Base-by-base conservation (phyloP, 2,888 invertebrate species). In the Polymixis lichenea region DNA sequence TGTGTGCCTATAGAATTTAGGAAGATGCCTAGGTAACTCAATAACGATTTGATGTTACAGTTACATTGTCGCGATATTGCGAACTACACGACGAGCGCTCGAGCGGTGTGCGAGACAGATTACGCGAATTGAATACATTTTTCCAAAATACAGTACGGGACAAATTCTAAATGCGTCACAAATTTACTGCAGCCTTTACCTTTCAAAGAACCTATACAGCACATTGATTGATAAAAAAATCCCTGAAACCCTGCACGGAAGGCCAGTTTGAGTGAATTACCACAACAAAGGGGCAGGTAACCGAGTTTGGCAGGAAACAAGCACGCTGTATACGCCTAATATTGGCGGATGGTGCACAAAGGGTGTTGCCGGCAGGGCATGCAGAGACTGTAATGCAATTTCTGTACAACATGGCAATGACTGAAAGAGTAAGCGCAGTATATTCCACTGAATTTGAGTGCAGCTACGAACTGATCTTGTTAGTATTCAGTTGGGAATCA, bases 201-300 rank as follows among this genome's bases (percentile, higher is more conserved):
- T 8, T 25, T 28, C 15, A 49, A 55, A 19, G 8, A 15, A 32
- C n/a, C 2, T 60, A 5, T n/a, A 5, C 7, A 8, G 7, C 1
- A 13, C 19, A 7, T 55, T 46, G 11, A 80, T 65, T 62, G 25
- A 64, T 62, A 53, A 5, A 28, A 58, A 71, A 79, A 70, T n/a
- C 17, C n/a, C 17, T 25, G 4, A 22, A 56, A n/a, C 22, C 25
- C 56, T 11, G 11, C 2, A 9, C 58, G 0, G 25, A 22, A 46
- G 62, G 51, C 25, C 19, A 60, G 61, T 77, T 73, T 61, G 17
- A 65, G 38, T 49, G 55, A 74, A 75, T 80, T 69, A 80, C 73
- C 85, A 70, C 82, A 56, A 62, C 85, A 85, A 85, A 85, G 76
- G 15, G 60, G 8, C 17, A 67, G 68, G 55, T 67, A 80, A 85